phyloP scores from a whole-genome alignment of 2,888 invertebrate genomes.

The Phania funesta region DNA sequence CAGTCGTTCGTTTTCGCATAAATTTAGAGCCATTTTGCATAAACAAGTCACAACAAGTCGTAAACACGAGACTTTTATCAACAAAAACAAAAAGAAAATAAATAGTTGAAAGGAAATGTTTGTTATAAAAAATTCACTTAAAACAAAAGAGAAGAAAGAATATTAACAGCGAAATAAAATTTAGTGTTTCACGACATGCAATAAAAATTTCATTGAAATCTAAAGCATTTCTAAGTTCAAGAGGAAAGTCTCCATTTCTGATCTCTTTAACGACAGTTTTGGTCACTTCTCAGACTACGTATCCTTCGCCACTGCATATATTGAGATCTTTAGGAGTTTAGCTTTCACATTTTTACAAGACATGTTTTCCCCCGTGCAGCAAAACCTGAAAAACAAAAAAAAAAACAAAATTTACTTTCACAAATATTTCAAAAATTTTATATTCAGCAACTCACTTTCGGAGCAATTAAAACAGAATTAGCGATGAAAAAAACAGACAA shows the following conservation, averaged over 20 bases:
- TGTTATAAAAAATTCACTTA: conserved; percentile 22
- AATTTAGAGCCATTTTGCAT: conserved; percentile 30
- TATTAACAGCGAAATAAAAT: conserved; percentile 24
- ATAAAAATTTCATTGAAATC: no score
- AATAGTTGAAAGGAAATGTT: conserved; percentile 27
- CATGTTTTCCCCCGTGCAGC: not conserved
- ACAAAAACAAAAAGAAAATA: not conserved
- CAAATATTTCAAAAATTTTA: not conserved
- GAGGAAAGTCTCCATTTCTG: no score
- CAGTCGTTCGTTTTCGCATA: conserved; percentile 19
- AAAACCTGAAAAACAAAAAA: not conserved
- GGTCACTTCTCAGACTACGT: no score
- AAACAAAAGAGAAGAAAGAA: conserved; percentile 29
- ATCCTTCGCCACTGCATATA: no score
- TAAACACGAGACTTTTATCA: conserved; percentile 22
- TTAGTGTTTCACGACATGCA: conserved; percentile 44
- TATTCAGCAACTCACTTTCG: conserved; percentile 27
- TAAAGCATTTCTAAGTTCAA: no score
- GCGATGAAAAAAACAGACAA: conserved; percentile 7
- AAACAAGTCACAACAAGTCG: conserved; percentile 36
- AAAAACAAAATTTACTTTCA: not conserved
- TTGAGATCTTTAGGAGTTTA: no score
- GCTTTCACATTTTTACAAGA: no score
- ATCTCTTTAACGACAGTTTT: no score
- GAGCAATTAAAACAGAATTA: conserved; percentile 51